A percentile compares a stretch with the other conserved stretches of the same genome.
phyloP scores from a whole-genome alignment of 1,140 invertebrate species.

The Diachasma alloeum region DNA sequence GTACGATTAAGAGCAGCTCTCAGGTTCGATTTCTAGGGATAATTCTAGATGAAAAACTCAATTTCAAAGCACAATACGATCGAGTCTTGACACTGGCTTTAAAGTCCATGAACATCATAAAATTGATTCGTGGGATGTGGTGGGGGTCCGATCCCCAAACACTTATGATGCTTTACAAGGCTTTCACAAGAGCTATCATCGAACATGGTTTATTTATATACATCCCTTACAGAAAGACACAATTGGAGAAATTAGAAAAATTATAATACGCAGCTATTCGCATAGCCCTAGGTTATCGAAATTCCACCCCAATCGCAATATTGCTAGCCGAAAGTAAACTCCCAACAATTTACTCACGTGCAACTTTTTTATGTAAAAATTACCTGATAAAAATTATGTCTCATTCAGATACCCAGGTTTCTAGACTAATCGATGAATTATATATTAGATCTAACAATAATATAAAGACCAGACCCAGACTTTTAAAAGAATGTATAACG shows the following conservation, averaged over 20 bases:
- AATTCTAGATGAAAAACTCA: constrained; percentile 11
- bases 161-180: neutral
- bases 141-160: neutral
- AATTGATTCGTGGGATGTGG: neutral
- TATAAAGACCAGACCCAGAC: neutral
- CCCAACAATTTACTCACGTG: neutral
- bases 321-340: neutral
- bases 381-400: neutral
- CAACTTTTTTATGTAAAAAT: neutral
- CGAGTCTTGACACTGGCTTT: neutral
- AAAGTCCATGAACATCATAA: neutral
- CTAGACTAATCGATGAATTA: neutral
- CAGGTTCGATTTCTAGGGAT: constrained; percentile 8
- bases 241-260: neutral
- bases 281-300: neutral
- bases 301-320: neutral
- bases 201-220: neutral
- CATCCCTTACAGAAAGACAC: neutral
- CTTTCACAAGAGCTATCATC: neutral
- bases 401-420: neutral
- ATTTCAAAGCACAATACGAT: neutral
- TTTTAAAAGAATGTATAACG: neutral
- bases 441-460: neutral
- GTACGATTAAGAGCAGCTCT: neutral
- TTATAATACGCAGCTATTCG: neutral